phyloP scores from a whole-genome alignment of 1,140 invertebrate species.

The Periplaneta americana region DNA sequence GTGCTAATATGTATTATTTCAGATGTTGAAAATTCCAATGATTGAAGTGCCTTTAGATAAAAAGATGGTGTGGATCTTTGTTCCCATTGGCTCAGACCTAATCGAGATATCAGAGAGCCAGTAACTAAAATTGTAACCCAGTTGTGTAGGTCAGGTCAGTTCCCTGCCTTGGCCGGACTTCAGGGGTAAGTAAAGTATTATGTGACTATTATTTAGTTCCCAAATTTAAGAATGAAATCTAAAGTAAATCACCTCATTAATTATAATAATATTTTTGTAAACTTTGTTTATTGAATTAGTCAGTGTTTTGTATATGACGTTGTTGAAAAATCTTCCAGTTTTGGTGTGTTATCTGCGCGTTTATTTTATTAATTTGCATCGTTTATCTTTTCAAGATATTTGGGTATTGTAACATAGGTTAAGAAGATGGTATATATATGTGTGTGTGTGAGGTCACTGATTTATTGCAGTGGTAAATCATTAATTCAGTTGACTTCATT shows the following conservation, averaged over 20 bases:
- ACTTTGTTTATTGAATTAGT: background rate
- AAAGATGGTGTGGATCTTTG: conserved; percentile 5
- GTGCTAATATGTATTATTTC: conserved; percentile 14
- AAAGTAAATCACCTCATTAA: background rate
- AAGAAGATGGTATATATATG: conserved; percentile 1
- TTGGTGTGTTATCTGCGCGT: background rate
- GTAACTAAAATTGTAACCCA: conserved; percentile 4
- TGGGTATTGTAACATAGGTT: background rate
- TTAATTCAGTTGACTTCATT: background rate
- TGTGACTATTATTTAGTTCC: background rate
- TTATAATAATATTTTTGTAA: background rate
- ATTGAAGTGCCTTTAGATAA: conserved; percentile 21
- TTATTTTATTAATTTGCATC: background rate
- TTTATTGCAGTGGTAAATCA: background rate
- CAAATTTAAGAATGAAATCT: background rate
- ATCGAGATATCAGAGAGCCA: background rate
- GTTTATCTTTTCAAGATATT: background rate
- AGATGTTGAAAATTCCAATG: conserved; percentile 19
- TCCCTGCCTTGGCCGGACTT: conserved; percentile 9
- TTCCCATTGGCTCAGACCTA: conserved; percentile 8
- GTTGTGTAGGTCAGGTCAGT: conserved; percentile 15
- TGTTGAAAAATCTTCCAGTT: background rate
- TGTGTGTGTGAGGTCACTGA: background rate
- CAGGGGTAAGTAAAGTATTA: background rate
- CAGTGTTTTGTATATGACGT: background rate